Percentiles rank a stretch among this genome's conserved stretches.
Evolutionary conservation across 2,888 invertebrate genomes (phyloP).

Genomic region (Spialia ferax): DNA sequence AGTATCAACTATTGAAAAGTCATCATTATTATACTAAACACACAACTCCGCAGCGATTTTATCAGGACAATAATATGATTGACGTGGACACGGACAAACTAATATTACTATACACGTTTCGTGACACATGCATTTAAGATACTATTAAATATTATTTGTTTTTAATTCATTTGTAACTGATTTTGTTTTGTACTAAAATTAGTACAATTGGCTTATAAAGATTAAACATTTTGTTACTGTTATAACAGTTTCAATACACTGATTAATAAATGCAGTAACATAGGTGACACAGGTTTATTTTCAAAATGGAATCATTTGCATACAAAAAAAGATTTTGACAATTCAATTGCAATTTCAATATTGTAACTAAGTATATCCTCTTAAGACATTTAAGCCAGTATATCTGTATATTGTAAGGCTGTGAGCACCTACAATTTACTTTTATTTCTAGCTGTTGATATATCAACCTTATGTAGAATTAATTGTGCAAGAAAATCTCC

Average conservation of each 20-base stretch:
- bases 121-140: slow-evolving; percentile 29
- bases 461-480: background rate
- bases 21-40: slow-evolving; percentile 36
- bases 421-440: no score
- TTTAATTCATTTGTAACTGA: background rate
- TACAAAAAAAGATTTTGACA: no score
- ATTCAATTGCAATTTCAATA: no score
- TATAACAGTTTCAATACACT: no score
- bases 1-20: slow-evolving; percentile 28
- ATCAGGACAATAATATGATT: slow-evolving; percentile 49
- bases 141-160: background rate
- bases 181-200: background rate
- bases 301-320: no score
- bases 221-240: no score
- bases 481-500: background rate
- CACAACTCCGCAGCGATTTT: slow-evolving; percentile 40
- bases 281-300: no score
- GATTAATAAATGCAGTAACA: no score
- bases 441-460: no score
- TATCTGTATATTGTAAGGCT: no score
- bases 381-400: no score
- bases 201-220: background rate
- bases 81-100: slow-evolving; percentile 52
- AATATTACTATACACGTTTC: slow-evolving; percentile 42
- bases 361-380: no score